phyloP scores from a whole-genome alignment of 2,113 vertebrate species.

The Oxyruncus cristatus region DNA sequence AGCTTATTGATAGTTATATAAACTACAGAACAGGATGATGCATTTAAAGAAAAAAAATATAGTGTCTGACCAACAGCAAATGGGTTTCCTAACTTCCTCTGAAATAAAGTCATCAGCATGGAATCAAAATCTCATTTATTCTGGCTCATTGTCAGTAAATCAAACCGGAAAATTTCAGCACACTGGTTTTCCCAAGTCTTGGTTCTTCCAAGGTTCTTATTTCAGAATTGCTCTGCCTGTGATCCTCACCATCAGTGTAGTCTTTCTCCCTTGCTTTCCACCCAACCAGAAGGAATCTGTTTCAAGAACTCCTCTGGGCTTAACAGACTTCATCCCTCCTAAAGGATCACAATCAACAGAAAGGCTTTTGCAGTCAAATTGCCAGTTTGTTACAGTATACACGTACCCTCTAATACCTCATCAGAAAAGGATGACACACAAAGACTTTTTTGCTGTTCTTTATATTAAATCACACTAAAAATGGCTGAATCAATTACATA shows the following conservation, averaged over 20 bases:
- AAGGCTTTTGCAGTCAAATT: background rate
- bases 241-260: background rate
- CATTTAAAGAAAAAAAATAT: background rate
- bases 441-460: background rate
- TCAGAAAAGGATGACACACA: background rate
- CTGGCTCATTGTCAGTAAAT: background rate
- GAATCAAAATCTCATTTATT: background rate
- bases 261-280: background rate
- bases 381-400: background rate
- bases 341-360: background rate
- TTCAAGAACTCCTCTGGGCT: background rate
- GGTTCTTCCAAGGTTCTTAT: background rate
- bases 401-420: background rate
- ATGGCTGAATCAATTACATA: background rate
- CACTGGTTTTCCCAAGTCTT: background rate
- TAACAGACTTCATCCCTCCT: background rate
- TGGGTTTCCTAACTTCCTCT: background rate
- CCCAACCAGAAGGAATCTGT: background rate
- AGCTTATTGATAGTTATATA: background rate
- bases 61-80: background rate
- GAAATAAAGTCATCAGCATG: background rate
- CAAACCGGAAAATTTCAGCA: background rate
- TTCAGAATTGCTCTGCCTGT: background rate
- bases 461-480: background rate
- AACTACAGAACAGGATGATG: background rate